Conservation (phyloP, 2,888 invertebrate genomes). For the Rhamnusium bicolor region DNA sequence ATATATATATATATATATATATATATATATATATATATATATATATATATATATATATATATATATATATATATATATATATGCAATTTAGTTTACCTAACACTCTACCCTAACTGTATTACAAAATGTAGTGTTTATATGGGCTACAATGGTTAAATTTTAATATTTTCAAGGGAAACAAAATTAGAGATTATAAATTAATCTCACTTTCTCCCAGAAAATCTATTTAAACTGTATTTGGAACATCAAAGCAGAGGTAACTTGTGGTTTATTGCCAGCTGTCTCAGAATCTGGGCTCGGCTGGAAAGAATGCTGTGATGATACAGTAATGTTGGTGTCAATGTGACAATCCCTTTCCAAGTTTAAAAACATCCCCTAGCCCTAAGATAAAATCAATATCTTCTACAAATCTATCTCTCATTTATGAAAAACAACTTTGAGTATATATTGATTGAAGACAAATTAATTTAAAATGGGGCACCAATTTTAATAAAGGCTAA, state of each 20-base stretch:
- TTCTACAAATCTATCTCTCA: background rate
- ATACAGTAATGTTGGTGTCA: background rate
- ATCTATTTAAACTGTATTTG: background rate
- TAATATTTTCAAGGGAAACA: background rate
- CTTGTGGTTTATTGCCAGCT: slow-evolving; percentile 1
- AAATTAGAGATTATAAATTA: background rate
- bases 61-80: too few relatives aligned
- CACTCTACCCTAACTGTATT: too few relatives aligned
- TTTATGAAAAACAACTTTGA: background rate
- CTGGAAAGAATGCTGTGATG: background rate
- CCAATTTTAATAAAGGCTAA: too few relatives aligned
- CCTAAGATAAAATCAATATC: background rate
- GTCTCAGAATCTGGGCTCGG: background rate
- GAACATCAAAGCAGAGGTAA: background rate
- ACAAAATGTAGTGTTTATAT: too few relatives aligned
- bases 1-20: too few relatives aligned
- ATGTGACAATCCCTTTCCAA: background rate
- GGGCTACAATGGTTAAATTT: too few relatives aligned
- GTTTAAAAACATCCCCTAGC: too few relatives aligned
- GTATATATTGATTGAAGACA: too few relatives aligned
- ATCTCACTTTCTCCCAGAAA: background rate
- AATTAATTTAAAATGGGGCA: too few relatives aligned
- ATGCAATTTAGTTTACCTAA: too few relatives aligned
- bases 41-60: too few relatives aligned
- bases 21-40: too few relatives aligned